Conservation (phyloP, 2,888 invertebrate species). For the Acronicta aceris region DNA sequence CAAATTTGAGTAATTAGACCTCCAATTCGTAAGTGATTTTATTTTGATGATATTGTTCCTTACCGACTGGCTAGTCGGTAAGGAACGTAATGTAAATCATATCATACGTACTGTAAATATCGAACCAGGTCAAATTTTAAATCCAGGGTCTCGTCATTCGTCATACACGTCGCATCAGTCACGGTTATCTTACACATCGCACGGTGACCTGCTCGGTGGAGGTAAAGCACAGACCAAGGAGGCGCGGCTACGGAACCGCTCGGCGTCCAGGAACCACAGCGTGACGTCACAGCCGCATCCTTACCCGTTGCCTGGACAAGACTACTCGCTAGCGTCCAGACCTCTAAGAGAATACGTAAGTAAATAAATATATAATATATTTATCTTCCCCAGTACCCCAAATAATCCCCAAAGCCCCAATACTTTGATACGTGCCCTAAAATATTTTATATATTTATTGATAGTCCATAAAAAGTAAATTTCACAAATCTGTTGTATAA, state of each 20-base stretch:
- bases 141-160: constrained; percentile 95
- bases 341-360: constrained; percentile 93
- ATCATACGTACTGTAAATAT: neutral
- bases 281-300: constrained; percentile 90
- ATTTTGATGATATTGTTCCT: no score
- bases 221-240: constrained; percentile 95
- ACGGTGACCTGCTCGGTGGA: constrained; percentile 96
- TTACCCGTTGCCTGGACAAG: constrained; percentile 85
- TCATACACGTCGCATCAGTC: constrained; percentile 99
- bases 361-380: constrained; percentile 44
- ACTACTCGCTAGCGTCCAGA: constrained; percentile 89
- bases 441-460: no score
- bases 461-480: neutral
- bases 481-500: no score
- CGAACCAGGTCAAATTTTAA: neutral
- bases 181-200: constrained; percentile 97
- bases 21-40: no score
- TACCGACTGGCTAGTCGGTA: no score
- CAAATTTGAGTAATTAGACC: no score
- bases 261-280: constrained; percentile 92
- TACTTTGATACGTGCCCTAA: no score
- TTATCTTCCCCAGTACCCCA: no score
- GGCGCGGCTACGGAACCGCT: constrained; percentile 93
- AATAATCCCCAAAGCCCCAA: no score
- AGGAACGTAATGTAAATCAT: no score